A percentile compares a stretch with the other conserved stretches of the same genome.
These are phyloP conservation scores for Cavia aperea DNA, from an alignment of 2,113 vertebrate genomes.

Conservation along the genomic window DNA sequence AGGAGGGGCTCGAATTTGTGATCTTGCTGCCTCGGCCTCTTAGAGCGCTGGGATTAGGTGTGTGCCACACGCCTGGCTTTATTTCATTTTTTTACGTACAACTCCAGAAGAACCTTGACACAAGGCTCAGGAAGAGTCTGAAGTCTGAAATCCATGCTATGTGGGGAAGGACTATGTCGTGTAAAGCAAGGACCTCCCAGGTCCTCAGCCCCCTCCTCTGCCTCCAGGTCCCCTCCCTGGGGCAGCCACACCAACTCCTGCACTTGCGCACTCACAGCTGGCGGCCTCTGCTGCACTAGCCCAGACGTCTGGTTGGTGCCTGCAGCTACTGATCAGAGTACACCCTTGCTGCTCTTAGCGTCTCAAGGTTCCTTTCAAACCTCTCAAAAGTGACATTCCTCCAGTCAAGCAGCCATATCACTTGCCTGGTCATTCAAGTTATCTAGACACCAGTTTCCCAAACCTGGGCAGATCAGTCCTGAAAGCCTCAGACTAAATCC, in stretches of 20 bases:
- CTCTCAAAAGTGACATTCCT: not conserved
- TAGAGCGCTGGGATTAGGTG: not conserved
- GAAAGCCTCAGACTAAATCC: not conserved
- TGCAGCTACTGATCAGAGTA: not conserved
- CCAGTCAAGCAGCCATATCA: not conserved
- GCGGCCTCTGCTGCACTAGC: not conserved
- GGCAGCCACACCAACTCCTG: not conserved
- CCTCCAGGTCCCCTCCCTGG: fast-evolving
- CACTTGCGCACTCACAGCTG: not conserved
- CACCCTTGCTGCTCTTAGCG: not conserved
- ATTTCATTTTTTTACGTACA: not conserved
- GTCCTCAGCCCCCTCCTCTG: not conserved
- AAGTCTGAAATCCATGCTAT: not conserved
- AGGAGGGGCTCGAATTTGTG: not conserved
- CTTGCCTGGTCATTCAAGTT: not conserved
- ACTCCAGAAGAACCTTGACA: not conserved
- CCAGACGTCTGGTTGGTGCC: not conserved
- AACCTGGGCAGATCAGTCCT: not conserved
- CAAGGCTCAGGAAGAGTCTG: not conserved
- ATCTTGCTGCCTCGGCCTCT: not conserved
- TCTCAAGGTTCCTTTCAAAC: not conserved
- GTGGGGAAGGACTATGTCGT: not conserved
- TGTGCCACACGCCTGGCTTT: not conserved
- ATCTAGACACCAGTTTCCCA: not conserved
- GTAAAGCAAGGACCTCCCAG: too few relatives aligned